A percentile compares a stretch with the other conserved stretches of the same genome.
Evolutionary conservation across 2,113 vertebrate species (phyloP).

Genomic region (Macrotus californicus): DNA sequence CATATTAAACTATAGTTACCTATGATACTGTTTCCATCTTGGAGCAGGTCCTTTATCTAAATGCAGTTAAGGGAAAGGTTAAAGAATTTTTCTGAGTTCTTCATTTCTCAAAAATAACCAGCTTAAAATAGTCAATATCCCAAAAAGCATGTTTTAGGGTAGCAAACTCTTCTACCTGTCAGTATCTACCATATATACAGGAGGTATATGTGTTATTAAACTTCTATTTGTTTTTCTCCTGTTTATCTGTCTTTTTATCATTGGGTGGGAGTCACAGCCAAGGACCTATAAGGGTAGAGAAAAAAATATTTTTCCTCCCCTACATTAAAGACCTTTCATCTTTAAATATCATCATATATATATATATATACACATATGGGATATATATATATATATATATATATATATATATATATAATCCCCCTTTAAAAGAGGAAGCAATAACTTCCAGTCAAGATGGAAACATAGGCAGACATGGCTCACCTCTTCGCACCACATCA

Average conservation of each 20-base stretch:
- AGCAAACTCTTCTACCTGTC: neutral
- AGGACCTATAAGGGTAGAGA: neutral
- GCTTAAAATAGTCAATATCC: neutral
- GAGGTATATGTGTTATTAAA: neutral
- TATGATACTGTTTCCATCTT: neutral
- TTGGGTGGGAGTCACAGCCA: neutral
- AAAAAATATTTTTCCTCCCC: neutral
- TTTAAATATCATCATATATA: neutral
- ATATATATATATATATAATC: no score
- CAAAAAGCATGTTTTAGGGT: neutral
- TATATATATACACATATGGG: neutral
- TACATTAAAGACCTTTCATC: neutral
- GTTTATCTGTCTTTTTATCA: neutral
- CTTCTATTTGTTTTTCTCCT: neutral
- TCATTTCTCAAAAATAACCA: neutral
- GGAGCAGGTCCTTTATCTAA: neutral
- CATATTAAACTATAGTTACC: neutral
- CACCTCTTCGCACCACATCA: no score
- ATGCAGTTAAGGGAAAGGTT: neutral
- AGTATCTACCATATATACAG: neutral
- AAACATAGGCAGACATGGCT: no score
- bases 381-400: no score
- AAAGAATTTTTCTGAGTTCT: neutral
- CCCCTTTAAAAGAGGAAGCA: no score
- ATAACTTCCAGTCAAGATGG: no score